Base-by-base conservation (phyloP, 2,113 vertebrate species). In the Prinia subflava region DNA sequence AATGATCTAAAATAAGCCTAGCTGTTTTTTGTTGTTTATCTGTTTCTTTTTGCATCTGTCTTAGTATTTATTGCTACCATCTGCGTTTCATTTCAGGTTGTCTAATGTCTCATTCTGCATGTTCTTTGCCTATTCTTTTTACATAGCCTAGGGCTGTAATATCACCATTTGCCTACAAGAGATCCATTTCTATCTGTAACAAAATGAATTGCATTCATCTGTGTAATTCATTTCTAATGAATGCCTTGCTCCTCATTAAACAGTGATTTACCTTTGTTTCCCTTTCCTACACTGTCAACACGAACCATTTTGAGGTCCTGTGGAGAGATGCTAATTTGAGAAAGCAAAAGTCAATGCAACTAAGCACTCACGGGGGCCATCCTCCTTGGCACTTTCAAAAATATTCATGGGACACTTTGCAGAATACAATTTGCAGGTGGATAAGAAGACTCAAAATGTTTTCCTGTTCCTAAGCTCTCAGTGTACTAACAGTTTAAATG, bases 231-330 rank as follows among this genome's bases (percentile, higher is more conserved):
- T 95, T 93, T 92, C 95, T 97, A 96, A 96, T 95, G 92, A 97
- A 97, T 94, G 87, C 89, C 73, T 88, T 92, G 83, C 78, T 97
- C 91, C 96, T 97, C 94, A 97, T 97, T 97, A 97, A 97, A 94
- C 92, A 89, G 94, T 95, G 92, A 96, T 97, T 97, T 97, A 97
- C 94, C 94, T 97, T 96, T 96, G 87, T 96, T 97, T 95, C 88
- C 81, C 78, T 95, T 91, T 93, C 70, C 84, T 96, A 16, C 82
- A 55, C 87, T 95, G 92, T 97, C 95, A 96, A 92, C 87, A 74
- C 13, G 17, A 96, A 94, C 84, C 79, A 68, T 95, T 94, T 94
- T 62, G 82, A 91, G 77, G 93, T 96, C 87, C 84, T 94, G 89
- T 79, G 90, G 89, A 94, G 96, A 96, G 76, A 94, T 71, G 68